Evolutionary conservation across 2,113 vertebrate species (phyloP), one percentile per base, ranked within the genome.

Genomic region (Ceratotherium simum): DNA sequence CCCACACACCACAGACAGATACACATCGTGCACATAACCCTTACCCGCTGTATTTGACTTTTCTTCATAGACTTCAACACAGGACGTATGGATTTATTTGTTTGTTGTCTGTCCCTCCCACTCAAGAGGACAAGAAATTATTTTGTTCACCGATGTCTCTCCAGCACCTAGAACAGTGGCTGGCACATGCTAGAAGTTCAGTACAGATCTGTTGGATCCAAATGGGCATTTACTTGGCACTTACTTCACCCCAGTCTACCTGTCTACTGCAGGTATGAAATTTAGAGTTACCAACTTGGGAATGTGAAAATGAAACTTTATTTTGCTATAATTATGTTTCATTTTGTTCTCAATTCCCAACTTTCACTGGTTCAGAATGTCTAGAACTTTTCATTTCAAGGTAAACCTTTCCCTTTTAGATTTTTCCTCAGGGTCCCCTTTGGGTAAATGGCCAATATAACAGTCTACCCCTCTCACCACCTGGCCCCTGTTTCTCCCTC

Each of bases 391-490:
- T 7, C 2, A 33, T 56, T 69, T 75, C 9, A 42, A 62, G 14
- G 13, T 20, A 33, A 31, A 62, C 2, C 9, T 69, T 86, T 73
- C 31, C 48, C 39, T 65, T 75, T 33, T 81, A 75, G 23, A 11
- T 46, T 93, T 96, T 90, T 27, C 60, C 51, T 51, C 67, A 75
- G 94, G 27, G 25, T 78, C 51, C 70, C 18, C 42, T 91, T 90
- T 60, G 39, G 21, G 36, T 51, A 64, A 92, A 79, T 13, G 39
- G 65, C 69, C 20, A 60, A 9, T 36, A 21, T 54, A 54, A 39
- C 31, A 56, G 42, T 56, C 17, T 39, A n/a, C 12, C 17, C 60
- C 25, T 31, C 8, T 89, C 29, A 54, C 1, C 67, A 51, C 13
- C 21, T 36, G 21, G 12, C 10, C 14, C 51, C 13, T 42, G 36